Base-by-base conservation (phyloP, 2,113 vertebrate genomes). In the Oxyruncus cristatus region DNA sequence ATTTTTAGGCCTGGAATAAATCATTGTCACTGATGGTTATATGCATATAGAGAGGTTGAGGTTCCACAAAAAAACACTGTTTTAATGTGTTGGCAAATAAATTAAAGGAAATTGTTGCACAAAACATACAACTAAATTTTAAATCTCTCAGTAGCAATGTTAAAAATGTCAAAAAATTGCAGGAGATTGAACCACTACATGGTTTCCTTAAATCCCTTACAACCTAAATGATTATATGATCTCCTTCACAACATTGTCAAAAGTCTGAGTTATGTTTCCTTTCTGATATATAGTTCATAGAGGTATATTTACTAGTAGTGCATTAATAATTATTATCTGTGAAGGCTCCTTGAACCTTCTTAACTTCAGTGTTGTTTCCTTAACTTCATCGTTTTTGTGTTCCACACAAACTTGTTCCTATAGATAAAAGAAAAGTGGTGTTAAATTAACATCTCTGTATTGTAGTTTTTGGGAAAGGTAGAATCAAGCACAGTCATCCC, bases 141-240 rank as follows among this genome's bases (percentile, higher is more conserved):
- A 50, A 42, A 9, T 63, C 24, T 32, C 0, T 0, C 14, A 39
- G 5, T 5, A 35, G 1, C 30, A 52, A 12, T 33, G 17, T 15
- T 61, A 76, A 83, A 68, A 52, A 61, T 21, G 14, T 5, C 10
- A 30, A 15, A 62, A 80, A 56, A 76, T 15, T 21, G 5, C 13
- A 61, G 37, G n/a, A 58, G 6, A 3, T 8, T n/a, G 8, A 46
- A 50, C 62, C 46, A 35, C 16, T 52, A 12, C 6, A 1, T 80
- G 35, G 13, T 41, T 12, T 56, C 18, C 37, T 74, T 32, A 71
- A 7, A 52, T 52, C 15, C 3, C 10, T 70, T 61, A 8, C 2
- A 49, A 33, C 7, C 12, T 9, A 7, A 42, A 42, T 14, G 11
- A 11, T 35, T 52, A 27, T 33, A 3, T 56, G 9, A 41, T 49